Base-by-base conservation (phyloP, 2,797 vertebrate genomes). In the Huso huso region DNA sequence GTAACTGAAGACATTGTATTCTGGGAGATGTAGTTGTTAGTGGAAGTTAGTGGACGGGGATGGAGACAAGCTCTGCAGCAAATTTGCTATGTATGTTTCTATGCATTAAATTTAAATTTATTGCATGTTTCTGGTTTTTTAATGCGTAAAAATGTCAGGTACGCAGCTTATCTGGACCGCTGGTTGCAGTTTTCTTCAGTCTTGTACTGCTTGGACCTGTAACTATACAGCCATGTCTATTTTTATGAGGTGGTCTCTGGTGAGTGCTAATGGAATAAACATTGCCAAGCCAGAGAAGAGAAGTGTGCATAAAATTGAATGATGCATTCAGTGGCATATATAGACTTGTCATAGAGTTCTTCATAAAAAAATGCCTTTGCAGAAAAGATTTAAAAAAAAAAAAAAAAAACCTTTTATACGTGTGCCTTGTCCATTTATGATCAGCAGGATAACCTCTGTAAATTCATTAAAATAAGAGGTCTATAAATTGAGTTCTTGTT, bases 221-320 rank as follows among this genome's bases (percentile, higher is more conserved):
- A 79, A 75, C 67, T 72, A 86, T 86, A 84, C 83, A 86, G 71
- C 76, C 73, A 74, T 71, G 69, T 81, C 74, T 66, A 72, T 68
- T 88, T 89, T 90, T 88, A 89, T 89, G 84, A 82, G 79, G 71
- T 79, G 63, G 81, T 82, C 74, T 82, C 73, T 72, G 72, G 76
- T 76, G 75, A 75, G 74, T 73, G 73, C 73, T 90, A 85, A 89
- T 90, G 87, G 88, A 86, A 90, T 84, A 87, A 83, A 78, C 82
- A 79, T 77, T 77, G 75, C 82, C 72, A 73, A 73, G 79, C 74
- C 73, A 71, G 79, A 78, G 84, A 83, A 82, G 83, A 84, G 84
- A 87, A 85, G 78, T 76, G 79, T 81, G 82, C 78, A 76, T 87
- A 88, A 89, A 89, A 81, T 80, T 87, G 84, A 91, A 76, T 84